Evolutionary conservation across 1,140 invertebrate species (phyloP), one percentile per base, ranked within the genome.

Genomic region (Goniozus legneri): DNA sequence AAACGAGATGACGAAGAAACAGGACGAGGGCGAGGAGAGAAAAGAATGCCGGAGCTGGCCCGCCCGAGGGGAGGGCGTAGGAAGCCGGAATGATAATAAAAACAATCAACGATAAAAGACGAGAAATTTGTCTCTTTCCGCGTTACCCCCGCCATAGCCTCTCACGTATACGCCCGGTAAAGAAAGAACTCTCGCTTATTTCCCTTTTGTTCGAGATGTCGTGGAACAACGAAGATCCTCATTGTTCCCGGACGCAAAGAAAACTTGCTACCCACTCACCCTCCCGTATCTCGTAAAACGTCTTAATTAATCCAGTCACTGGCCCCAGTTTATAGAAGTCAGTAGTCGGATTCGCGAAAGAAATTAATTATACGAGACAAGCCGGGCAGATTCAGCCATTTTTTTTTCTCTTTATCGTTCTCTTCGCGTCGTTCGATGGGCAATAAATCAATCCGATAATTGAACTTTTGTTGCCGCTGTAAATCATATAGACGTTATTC

Each of bases 141-240:
- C n/a, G n/a, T n/a, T n/a, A n/a, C n/a, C n/a, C n/a, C n/a, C n/a
- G n/a, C n/a, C n/a, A n/a, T n/a, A n/a, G n/a, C n/a, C n/a, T n/a
- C n/a, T n/a, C n/a, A n/a, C n/a, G n/a, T n/a, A n/a, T n/a, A n/a
- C n/a, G n/a, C n/a, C n/a, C n/a, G n/a, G n/a, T n/a, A n/a, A 52
- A 50, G 50, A 55, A 48, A 45, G 42, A 49, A 34, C 30, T 42
- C n/a, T 36, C 36, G 15, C 44, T 46, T 40, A 49, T 37, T 22
- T 37, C 45, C n/a, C 32, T 50, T 56, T 57, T 57, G 47, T 54
- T 52, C 44, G 39, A 33, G 36, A 41, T 21, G 12, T 42, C 38
- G 32, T 45, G 47, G 54, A 60, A 60, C n/a, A 57, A 54, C 53
- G 52, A n/a, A 54, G 54, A 35, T 24, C 14, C 38, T 45, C 54